phyloP scores from a whole-genome alignment of 1,140 invertebrate genomes.

The Diorhabda carinulata region DNA sequence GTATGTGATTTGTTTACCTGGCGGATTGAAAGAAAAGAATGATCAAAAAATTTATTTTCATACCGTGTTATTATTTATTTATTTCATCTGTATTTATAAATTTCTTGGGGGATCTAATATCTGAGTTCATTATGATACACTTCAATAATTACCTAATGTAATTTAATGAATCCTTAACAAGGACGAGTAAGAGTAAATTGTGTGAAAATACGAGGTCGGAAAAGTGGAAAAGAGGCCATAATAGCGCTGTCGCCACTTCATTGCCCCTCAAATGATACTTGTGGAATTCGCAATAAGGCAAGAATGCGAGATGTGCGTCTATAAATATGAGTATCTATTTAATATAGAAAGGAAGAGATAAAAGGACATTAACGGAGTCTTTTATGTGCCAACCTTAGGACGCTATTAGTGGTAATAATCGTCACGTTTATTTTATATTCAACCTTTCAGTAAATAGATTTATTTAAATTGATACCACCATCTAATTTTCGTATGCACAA shows the following conservation, averaged over 20 bases:
- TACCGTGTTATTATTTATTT: too few relatives aligned
- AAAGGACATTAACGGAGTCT: not conserved
- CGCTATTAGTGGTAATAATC: slow-evolving; percentile 13
- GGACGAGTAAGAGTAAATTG: not conserved
- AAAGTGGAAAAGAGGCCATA: slow-evolving; percentile 14
- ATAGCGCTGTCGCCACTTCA: slow-evolving; percentile 41
- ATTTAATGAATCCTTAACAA: not conserved
- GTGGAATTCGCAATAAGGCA: slow-evolving; percentile 46
- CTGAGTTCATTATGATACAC: too few relatives aligned
- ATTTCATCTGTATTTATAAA: too few relatives aligned
- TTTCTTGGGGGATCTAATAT: too few relatives aligned
- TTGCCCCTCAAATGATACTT: slow-evolving; percentile 45
- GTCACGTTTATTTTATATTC: slow-evolving; percentile 4
- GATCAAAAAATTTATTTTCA: too few relatives aligned
- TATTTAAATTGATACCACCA: too few relatives aligned
- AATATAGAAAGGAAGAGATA: slow-evolving; percentile 14
- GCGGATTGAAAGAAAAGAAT: too few relatives aligned
- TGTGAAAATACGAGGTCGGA: not conserved
- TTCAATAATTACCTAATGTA: too few relatives aligned
- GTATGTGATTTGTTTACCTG: too few relatives aligned
- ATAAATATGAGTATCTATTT: slow-evolving; percentile 40
- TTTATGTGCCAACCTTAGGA: slow-evolving; percentile 31
- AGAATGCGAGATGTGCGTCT: slow-evolving; percentile 37
- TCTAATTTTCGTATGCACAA: too few relatives aligned
- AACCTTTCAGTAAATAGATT: too few relatives aligned